phyloP scores from a whole-genome alignment of 2,888 invertebrate species.

The Netelia fuscicornis region DNA sequence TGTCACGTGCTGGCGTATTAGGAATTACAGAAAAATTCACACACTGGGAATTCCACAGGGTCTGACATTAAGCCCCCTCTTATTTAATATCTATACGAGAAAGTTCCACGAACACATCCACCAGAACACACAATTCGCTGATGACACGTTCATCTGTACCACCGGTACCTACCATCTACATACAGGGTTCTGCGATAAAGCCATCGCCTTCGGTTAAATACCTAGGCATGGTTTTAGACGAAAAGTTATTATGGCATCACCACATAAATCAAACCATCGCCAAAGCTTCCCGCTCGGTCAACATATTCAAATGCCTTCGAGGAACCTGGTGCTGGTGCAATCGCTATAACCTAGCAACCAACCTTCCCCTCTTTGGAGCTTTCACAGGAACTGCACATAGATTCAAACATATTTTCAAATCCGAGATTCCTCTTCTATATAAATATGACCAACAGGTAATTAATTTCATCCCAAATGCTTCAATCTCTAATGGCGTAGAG shows the following conservation, averaged over 20 bases:
- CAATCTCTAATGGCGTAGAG: too few relatives aligned
- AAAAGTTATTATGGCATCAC: constrained; percentile 6
- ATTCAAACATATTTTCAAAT: neutral
- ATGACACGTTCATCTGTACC: neutral
- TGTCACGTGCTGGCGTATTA: too few relatives aligned
- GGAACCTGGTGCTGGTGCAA: constrained; percentile 17
- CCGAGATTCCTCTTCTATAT: neutral
- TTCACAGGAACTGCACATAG: neutral
- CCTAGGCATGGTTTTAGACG: constrained; percentile 7
- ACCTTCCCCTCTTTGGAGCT: neutral
- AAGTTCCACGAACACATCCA: neutral
- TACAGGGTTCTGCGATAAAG: neutral
- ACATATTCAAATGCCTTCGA: constrained; percentile 9
- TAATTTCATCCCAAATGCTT: neutral
- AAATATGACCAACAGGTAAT: neutral
- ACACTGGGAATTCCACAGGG: constrained; percentile 41
- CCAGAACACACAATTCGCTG: neutral
- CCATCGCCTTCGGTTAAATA: neutral
- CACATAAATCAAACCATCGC: neutral
- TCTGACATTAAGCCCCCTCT: constrained; percentile 24
- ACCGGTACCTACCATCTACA: neutral
- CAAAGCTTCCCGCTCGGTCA: neutral
- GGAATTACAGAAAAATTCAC: too few relatives aligned
- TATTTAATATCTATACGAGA: constrained; percentile 7
- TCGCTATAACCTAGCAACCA: neutral